phyloP scores from a whole-genome alignment of 2,113 vertebrate genomes.

The Asarcornis scutulata region DNA sequence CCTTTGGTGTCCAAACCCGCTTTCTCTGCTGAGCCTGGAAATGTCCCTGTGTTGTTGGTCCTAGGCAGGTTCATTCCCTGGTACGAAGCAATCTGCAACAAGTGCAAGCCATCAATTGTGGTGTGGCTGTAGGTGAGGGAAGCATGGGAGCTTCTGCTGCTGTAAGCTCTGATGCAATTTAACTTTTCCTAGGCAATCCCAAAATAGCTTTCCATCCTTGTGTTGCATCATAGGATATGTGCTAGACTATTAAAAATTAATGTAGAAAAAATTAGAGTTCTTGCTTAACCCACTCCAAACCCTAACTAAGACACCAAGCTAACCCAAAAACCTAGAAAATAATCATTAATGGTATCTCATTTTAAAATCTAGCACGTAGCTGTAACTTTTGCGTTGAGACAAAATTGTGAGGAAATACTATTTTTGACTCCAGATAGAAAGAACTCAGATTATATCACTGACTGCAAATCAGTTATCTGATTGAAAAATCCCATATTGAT shows the following conservation, averaged over 20 bases:
- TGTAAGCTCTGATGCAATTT: background rate
- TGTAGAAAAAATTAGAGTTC: background rate
- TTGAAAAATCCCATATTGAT: background rate
- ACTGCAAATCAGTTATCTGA: background rate
- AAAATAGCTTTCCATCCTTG: background rate
- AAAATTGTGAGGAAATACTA: background rate
- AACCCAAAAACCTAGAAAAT: background rate
- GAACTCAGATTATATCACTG: background rate
- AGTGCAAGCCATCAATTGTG: too few species aligned
- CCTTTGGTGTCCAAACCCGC: rapidly evolving
- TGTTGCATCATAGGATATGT: background rate
- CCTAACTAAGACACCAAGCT: background rate
- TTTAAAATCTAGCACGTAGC: background rate
- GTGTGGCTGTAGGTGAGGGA: background rate
- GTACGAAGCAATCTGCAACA: background rate
- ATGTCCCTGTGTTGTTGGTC: background rate
- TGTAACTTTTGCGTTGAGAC: background rate
- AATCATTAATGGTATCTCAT: background rate
- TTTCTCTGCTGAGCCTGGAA: background rate
- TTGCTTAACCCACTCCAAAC: background rate
- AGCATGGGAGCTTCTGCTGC: background rate
- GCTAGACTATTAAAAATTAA: background rate
- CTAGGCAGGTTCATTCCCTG: too few species aligned
- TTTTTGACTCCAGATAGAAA: background rate
- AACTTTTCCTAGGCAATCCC: background rate